Base-by-base conservation (phyloP, 2,888 invertebrate genomes). In the Lasioglossum marginatum region DNA sequence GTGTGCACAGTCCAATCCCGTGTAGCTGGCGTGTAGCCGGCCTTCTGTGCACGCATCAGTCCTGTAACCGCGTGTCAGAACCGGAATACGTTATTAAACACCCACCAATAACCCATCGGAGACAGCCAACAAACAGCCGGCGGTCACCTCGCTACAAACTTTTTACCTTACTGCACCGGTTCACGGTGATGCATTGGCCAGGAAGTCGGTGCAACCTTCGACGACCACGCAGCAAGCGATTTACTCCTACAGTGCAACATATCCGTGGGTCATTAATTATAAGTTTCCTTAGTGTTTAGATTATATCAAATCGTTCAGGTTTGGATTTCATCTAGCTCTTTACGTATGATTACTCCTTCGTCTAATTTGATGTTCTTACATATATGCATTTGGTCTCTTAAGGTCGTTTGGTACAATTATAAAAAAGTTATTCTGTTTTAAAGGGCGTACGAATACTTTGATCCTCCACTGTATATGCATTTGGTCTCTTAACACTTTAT, bases 1-100 rank as follows among this genome's bases (percentile, higher is more conserved):
- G 68, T 45, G 83, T 82, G 79, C 75, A 43, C 84, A 34, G 57
- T 79, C 40, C 72, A n/a, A 60, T 57, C 79, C 43, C 48, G 43
- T 70, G 73, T 40, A 68, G 60, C 14, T 16, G 76, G 60, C 71
- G 68, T 68, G 84, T 63, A 43, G 37, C 23, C 27, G 40, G 52
- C n/a, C 70, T 48, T 79, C 70, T 72, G 87, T 81, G 78, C 57
- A 70, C 79, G 76, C 76, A 83, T 76, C 68, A 37, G 34, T 76
- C 63, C 48, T 81, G 82, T 83, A 85, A 81, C 87, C 74, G 83
- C 76, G 82, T 77, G 85, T 91, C 87, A 89, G 88, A 89, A 88
- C 85, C 87, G 89, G 89, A 91, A 91, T 92, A 81, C 88, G 85
- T 89, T 92, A 92, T 91, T 91, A 89, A 92, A 91, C 90, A 89